A percentile compares a stretch with the other conserved stretches of the same genome.
phyloP scores from a whole-genome alignment of 1,140 invertebrate species.

The Triops cancriformis region DNA sequence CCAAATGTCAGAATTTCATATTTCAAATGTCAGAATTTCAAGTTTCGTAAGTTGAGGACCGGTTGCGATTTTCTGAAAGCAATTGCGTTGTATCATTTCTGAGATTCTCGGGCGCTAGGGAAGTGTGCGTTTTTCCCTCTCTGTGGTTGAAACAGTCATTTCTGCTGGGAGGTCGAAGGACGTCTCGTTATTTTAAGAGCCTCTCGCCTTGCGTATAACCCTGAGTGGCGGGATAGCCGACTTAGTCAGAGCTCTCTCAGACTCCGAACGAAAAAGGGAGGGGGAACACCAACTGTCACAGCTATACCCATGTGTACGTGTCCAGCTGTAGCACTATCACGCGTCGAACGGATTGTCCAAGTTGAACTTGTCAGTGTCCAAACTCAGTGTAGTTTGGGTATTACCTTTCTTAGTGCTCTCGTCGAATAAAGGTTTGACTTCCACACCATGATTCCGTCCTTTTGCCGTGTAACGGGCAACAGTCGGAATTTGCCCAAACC shows the following conservation, averaged over 20 bases:
- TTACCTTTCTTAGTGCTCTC: too few species aligned
- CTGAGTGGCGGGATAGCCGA: conserved; percentile 11
- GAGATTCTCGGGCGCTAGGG: neutral
- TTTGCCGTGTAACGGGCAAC: conserved; percentile 68
- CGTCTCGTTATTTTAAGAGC: conserved; percentile 13
- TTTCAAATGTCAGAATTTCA: too few species aligned
- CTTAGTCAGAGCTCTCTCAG: neutral
- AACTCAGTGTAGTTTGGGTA: too few species aligned
- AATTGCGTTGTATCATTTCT: neutral
- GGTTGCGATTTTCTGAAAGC: neutral
- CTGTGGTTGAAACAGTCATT: neutral
- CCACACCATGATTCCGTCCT: conserved; percentile 30
- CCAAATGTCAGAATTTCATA: too few species aligned
- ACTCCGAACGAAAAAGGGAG: conserved; percentile 5
- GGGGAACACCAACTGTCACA: conserved; percentile 1
- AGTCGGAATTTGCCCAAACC: conserved; percentile 68
- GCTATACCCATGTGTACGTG: neutral
- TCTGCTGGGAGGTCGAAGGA: conserved; percentile 2
- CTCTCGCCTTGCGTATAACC: neutral
- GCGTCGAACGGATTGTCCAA: too few species aligned
- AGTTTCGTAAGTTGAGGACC: too few species aligned
- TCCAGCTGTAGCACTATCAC: neutral
- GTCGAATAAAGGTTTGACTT: too few species aligned
- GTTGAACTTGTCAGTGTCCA: neutral
- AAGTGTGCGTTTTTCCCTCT: neutral